Evolutionary conservation across 2,888 invertebrate genomes (phyloP), one percentile per base, ranked within the genome.

Genomic region (Meteorus colon): DNA sequence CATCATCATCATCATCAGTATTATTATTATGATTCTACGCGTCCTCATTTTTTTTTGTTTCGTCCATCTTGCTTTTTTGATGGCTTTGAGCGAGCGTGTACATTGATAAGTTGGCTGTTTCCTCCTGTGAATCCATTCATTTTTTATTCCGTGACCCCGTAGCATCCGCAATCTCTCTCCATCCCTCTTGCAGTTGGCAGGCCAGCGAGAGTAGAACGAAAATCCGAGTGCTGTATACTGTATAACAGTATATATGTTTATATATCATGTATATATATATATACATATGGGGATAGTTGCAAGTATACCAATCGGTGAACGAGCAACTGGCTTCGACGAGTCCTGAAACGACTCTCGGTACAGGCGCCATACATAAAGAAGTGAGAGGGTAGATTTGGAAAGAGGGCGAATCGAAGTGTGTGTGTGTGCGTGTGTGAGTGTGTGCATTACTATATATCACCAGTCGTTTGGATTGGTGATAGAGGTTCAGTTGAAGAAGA

Each of bases 91-190:
- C 37, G 71, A 62, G 62, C 45, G 37, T 62, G 62, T 62, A 72
- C 66, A 27, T 72, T 71, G 75, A 75, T 75, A 75, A 75, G 75
- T 75, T 73, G 68, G 72, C 73, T 29, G 73, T 68, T 73, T 73
- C 72, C 73, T 67, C 37, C 68, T 48, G 68, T 45, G 68, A 73
- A 69, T 73, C 68, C 68, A 73, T 76, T 63, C 68, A 73, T 76
- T 76, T 76, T 73, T 76, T 69, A 73, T 73, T 55, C 37, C 62
- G 19, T 70, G 70, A 75, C 74, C 55, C 71, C 66, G 51, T 60
- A 62, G 55, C 68, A 76, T 73, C 68, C 63, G 73, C 76, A 76
- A 76, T 76, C 68, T 76, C 51, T 67, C 67, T 69, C 45, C 63
- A 51, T 72, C 51, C 37, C 60, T 73, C 60, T 60, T 67, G 65